Percentiles rank a stretch among this genome's conserved stretches.
phyloP scores from a whole-genome alignment of 1,140 invertebrate species.

The Eciton burchellii region DNA sequence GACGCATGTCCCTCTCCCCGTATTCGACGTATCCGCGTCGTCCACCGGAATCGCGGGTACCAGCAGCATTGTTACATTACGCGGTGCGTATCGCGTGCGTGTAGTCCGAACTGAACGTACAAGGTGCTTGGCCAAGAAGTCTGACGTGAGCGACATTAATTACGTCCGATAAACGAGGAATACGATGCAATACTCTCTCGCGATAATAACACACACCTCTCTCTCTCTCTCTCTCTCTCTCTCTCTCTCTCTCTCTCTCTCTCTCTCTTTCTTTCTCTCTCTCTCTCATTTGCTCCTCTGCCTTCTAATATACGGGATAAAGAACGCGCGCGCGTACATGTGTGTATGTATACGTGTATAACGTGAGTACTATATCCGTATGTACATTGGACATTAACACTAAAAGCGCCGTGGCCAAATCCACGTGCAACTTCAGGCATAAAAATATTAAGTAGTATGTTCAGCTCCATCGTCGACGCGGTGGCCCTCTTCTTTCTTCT shows the following conservation, averaged over 20 bases:
- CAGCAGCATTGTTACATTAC: slow-evolving; percentile 6
- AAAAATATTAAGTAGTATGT: slow-evolving; percentile 51
- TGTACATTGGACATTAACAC: slow-evolving; percentile 56
- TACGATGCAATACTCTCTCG: slow-evolving; percentile 66
- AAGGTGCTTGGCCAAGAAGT: slow-evolving; percentile 70
- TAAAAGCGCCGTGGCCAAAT: slow-evolving; percentile 44
- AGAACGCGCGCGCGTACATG: slow-evolving; percentile 35
- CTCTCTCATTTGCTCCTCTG: slow-evolving; percentile 17
- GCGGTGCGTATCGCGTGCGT: slow-evolving; percentile 35
- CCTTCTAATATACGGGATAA: slow-evolving; percentile 49
- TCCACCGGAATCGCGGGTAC: neutral
- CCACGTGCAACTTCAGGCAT: slow-evolving; percentile 54
- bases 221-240: too few relatives aligned
- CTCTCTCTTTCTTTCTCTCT: too few relatives aligned
- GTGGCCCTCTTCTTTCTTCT: neutral
- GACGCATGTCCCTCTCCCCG: too few relatives aligned
- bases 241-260: too few relatives aligned
- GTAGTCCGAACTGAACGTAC: slow-evolving; percentile 65
- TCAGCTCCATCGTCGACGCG: slow-evolving; percentile 33
- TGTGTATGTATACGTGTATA: slow-evolving; percentile 11
- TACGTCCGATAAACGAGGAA: slow-evolving; percentile 69
- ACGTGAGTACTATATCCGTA: neutral
- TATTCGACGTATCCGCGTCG: neutral
- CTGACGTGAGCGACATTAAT: slow-evolving; percentile 72
- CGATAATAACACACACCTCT: slow-evolving; percentile 47